Percentiles rank a stretch among this genome's conserved stretches.
Evolutionary conservation across 2,797 vertebrate species (phyloP).

Genomic region (Diplodus puntazzo): DNA sequence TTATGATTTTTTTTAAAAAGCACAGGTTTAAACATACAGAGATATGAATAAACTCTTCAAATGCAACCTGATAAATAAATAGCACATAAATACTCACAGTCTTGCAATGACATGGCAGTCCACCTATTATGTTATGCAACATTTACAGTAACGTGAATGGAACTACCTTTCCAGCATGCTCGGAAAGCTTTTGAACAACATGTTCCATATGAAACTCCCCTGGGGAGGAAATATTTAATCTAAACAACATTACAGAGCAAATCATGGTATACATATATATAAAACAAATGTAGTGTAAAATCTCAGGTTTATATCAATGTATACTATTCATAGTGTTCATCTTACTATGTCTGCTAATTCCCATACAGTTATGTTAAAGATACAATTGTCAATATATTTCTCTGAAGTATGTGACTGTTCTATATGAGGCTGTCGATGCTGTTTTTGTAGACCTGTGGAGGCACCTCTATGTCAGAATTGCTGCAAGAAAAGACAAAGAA

Average conservation of each 20-base stretch:
- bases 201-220: conserved; percentile 77
- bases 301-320: not conserved
- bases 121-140: not conserved
- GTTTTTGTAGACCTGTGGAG: conserved; percentile 79
- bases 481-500: conserved; percentile 63
- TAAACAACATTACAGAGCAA: conserved; percentile 13
- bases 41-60: conserved; percentile 18
- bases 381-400: not conserved
- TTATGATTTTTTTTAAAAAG: conserved; percentile 10
- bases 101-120: not conserved
- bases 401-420: conserved; percentile 11
- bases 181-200: conserved; percentile 73
- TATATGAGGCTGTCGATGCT: conserved; percentile 82
- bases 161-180: conserved; percentile 20
- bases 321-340: not conserved
- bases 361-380: not conserved
- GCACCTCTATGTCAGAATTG: conserved; percentile 72
- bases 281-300: too few relatives aligned
- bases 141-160: conserved; percentile 20
- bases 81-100: conserved; percentile 71
- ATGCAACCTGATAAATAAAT: conserved; percentile 56
- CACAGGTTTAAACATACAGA: conserved; percentile 24
- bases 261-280: not conserved
- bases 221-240: conserved; percentile 65
- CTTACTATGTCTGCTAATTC: not conserved